phyloP scores from a whole-genome alignment of 2,888 invertebrate genomes.

The Drosophila infuscata region DNA sequence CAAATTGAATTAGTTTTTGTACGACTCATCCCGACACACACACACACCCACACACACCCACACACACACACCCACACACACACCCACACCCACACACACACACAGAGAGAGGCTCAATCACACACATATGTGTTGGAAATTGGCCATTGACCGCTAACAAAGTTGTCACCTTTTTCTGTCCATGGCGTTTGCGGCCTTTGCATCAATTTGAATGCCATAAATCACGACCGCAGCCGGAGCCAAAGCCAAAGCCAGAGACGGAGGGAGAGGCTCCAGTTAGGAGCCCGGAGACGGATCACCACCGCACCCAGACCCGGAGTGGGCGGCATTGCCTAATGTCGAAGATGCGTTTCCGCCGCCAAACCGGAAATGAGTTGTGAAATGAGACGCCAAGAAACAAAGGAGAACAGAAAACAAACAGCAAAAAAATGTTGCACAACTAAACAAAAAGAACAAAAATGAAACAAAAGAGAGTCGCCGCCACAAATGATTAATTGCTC shows the following conservation, averaged over 20 bases:
- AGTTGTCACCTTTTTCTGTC: conserved; percentile 59
- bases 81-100: neutral
- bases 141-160: conserved; percentile 40
- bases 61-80: neutral
- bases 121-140: conserved; percentile 24
- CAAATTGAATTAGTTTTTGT: conserved; percentile 57
- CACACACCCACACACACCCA: neutral
- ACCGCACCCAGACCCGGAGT: no score
- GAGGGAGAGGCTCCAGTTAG: neutral
- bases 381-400: conserved; percentile 58
- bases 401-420: conserved; percentile 17
- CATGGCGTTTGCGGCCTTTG: conserved; percentile 49
- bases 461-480: conserved; percentile 23
- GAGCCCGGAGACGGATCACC: neutral
- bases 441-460: neutral
- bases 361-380: conserved; percentile 69
- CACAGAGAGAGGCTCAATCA: neutral
- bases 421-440: conserved; percentile 1
- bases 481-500: conserved; percentile 60
- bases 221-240: conserved; percentile 34
- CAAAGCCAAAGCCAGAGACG: neutral
- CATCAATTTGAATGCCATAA: conserved; percentile 65
- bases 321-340: conserved; percentile 42
- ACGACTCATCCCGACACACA: conserved; percentile 5
- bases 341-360: conserved; percentile 68